These are phyloP conservation scores for Listronotus oregonensis DNA, from an alignment of 1,140 invertebrate genomes.

Conservation along the genomic window DNA sequence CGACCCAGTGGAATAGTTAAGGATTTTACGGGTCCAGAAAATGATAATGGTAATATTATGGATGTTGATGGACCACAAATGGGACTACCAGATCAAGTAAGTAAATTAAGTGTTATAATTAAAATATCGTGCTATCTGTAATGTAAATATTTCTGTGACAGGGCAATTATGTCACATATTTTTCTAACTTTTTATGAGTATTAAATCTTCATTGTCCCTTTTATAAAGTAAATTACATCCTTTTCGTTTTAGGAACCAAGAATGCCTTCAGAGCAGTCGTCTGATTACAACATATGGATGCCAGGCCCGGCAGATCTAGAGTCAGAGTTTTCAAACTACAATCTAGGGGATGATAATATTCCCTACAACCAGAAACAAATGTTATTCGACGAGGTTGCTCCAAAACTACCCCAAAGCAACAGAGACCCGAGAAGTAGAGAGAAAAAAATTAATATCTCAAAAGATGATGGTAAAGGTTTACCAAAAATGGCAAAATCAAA, in stretches of 20 bases:
- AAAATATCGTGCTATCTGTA: no score
- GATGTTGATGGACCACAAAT: constrained; percentile 1
- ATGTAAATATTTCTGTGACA: no score
- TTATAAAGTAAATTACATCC: no score
- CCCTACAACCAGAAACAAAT: constrained; percentile 41
- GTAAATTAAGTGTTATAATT: no score
- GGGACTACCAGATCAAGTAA: constrained; percentile 15
- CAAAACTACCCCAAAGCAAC: constrained; percentile 25
- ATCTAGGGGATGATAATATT: constrained; percentile 36
- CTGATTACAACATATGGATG: constrained; percentile 26
- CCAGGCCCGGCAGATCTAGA: constrained; percentile 16
- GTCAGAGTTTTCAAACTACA: constrained; percentile 28
- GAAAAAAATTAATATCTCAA: constrained; percentile 17
- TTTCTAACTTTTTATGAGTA: no score
- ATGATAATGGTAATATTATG: not conserved
- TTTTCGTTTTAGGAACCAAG: constrained; percentile 6
- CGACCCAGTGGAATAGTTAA: constrained; percentile 40
- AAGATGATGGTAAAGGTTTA: constrained; percentile 2
- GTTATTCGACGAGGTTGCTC: constrained; percentile 31
- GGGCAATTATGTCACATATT: no score
- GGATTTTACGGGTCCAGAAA: constrained; percentile 28
- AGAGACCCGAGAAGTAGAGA: constrained; percentile 52
- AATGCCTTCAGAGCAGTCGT: not conserved
- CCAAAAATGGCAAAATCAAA: constrained; percentile 22
- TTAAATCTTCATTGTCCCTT: no score